Evolutionary conservation across 2,797 vertebrate species (phyloP), one percentile per base, ranked within the genome.

Genomic region (Sternarchorhynchus goeldii): DNA sequence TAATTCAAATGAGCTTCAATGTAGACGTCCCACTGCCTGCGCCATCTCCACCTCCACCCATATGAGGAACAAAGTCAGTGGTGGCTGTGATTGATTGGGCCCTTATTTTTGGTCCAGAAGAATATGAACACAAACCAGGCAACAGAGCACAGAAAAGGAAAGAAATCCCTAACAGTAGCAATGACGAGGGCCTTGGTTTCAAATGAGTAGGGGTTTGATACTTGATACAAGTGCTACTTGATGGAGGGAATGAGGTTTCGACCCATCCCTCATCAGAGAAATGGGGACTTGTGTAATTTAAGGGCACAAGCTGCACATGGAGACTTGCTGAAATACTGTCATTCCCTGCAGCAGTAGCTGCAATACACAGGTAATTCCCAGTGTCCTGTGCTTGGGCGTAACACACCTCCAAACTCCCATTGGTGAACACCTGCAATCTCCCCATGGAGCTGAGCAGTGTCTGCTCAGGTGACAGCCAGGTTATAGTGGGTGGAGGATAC

Each of bases 41-140:
- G 2, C 90, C 90, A 0, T 90, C 91, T 2, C 91, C 92, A 70
- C 89, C 91, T 29, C 92, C 92, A 57, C 92, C 91, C 89, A 93
- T 84, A 2, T 90, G 91, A 5, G 94, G 92, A 45, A 96, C 95
- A 79, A 95, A 95, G 85, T 96, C 93, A 32, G 96, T 94, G 16
- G 92, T 94, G 29, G 94, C 93, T 0, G 92, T 90, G 95, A 76
- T 96, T 96, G 86, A 95, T 94, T 71, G 94, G 94, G 18, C 96
- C 96, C 81, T 94, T 94, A 87, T 95, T 93, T 80, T 95, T 94
- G 84, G 95, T 97, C 96, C 95, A 98, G 82, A 97, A 93, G 83
- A 96, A 95, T 85, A 98, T 96, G 83, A 97, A 95, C 65, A 95
- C 88, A 41, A 98, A 97, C 73, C 96, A 98, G 58, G 91, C 92